Evolutionary conservation across 2,888 invertebrate species (phyloP).

Genomic region (Heliconius ethilla): DNA sequence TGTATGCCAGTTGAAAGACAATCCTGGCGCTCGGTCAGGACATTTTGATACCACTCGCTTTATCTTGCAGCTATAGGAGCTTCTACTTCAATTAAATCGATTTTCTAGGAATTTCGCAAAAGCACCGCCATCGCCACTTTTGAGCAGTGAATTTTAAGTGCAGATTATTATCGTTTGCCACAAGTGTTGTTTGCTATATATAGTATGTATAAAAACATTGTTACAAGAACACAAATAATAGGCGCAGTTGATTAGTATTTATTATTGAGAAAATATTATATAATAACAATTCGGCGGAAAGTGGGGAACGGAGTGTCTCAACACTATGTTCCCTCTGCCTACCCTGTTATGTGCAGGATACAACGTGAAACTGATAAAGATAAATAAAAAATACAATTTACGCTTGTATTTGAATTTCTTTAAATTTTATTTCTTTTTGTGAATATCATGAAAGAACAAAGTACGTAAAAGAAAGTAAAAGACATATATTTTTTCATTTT

Average conservation of each 20-base stretch:
- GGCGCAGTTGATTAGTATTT: background rate
- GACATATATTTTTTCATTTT: conserved; percentile 21
- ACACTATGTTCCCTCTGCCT: too few relatives aligned
- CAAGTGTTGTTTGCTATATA: background rate
- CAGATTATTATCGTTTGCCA: conserved; percentile 17
- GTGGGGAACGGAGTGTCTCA: too few relatives aligned
- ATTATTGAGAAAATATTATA: background rate
- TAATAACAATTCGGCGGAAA: too few relatives aligned
- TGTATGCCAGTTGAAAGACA: conserved; percentile 66
- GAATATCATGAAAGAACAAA: background rate
- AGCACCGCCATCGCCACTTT: conserved; percentile 35
- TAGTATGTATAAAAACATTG: background rate
- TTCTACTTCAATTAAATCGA: conserved; percentile 48
- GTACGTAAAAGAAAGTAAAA: conserved; percentile 6
- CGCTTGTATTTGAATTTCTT: background rate
- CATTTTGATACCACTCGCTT: conserved; percentile 66
- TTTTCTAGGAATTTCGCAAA: conserved; percentile 42
- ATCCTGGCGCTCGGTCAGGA: conserved; percentile 70
- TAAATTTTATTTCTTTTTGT: background rate
- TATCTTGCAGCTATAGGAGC: conserved; percentile 50
- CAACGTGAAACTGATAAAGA: too few relatives aligned
- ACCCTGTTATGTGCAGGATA: too few relatives aligned
- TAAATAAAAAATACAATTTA: background rate
- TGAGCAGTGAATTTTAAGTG: conserved; percentile 32
- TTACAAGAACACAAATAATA: background rate